phyloP scores from a whole-genome alignment of 2,888 invertebrate genomes.

The Herminia tarsipennalis region DNA sequence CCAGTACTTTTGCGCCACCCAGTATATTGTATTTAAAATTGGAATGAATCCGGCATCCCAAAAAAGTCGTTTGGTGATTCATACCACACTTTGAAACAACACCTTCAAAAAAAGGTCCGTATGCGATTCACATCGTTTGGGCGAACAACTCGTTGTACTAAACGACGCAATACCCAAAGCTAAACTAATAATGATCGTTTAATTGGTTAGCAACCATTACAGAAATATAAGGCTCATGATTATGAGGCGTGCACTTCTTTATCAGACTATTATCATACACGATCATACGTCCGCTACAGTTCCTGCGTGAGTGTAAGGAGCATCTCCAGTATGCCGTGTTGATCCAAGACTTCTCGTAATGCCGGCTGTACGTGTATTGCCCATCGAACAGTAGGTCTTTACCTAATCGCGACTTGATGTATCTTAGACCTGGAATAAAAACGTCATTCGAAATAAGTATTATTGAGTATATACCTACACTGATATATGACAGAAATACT shows the following conservation, averaged over 20 bases:
- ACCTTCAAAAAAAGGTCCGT: no score
- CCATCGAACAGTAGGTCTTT: slow-evolving; percentile 4
- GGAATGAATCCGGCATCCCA: no score
- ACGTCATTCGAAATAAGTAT: not conserved
- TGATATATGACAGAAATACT: no score
- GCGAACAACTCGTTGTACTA: no score
- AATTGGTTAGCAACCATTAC: not conserved
- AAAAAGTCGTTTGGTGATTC: no score
- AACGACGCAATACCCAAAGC: no score
- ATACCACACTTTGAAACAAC: no score
- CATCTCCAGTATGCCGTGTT: slow-evolving; percentile 4
- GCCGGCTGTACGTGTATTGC: slow-evolving; percentile 12
- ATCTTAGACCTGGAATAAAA: slow-evolving; percentile 14
- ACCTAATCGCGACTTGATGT: not conserved
- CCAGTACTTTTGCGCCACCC: no score
- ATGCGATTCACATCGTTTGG: no score
- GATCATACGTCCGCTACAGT: not conserved
- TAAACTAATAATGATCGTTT: not conserved
- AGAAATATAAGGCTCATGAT: slow-evolving; percentile 5
- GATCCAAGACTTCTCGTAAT: not conserved
- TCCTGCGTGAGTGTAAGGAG: not conserved
- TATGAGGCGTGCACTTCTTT: slow-evolving; percentile 1
- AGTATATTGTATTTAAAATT: no score
- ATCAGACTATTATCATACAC: not conserved
- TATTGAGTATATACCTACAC: no score